These are phyloP conservation scores for Microchirus variegatus DNA, from an alignment of 2,797 vertebrate genomes.

Conservation along the genomic window DNA sequence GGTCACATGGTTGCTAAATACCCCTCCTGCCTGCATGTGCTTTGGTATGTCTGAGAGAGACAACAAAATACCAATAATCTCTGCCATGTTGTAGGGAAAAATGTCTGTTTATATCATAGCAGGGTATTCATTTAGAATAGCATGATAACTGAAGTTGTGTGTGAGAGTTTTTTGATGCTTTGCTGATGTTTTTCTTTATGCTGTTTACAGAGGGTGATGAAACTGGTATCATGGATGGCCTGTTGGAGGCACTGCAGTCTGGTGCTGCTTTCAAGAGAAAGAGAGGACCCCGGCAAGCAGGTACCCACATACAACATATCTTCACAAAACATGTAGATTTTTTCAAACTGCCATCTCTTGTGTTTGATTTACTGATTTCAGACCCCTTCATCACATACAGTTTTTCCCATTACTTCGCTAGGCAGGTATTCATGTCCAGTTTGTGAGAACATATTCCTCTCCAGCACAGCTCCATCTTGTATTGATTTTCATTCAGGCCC, in stretches of 20 bases:
- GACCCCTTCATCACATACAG: background rate
- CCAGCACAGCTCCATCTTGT: constrained; percentile 4
- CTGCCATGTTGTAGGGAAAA: background rate
- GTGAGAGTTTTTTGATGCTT: constrained; percentile 16
- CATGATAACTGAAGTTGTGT: too few relatives aligned
- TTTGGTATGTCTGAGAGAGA: constrained; percentile 23
- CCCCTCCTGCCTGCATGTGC: constrained; percentile 19
- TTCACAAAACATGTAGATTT: constrained; percentile 24
- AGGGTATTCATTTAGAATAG: constrained; percentile 2
- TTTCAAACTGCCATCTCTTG: constrained; percentile 23
- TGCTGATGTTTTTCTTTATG: constrained; percentile 30
- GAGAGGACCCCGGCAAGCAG: constrained; percentile 85
- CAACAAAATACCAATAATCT: constrained; percentile 6
- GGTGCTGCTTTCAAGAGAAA: constrained; percentile 85
- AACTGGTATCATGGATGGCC: constrained; percentile 86
- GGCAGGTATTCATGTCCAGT: constrained; percentile 9
- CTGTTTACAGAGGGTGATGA: constrained; percentile 81
- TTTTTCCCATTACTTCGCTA: constrained; percentile 4
- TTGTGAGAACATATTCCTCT: constrained; percentile 12
- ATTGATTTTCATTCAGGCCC: constrained; percentile 31
- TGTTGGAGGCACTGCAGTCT: constrained; percentile 85
- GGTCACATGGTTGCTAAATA: constrained; percentile 41
- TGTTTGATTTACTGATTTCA: constrained; percentile 18
- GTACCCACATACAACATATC: constrained; percentile 56
- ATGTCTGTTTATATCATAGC: background rate